phyloP scores from a whole-genome alignment of 2,797 vertebrate genomes.

The Lepilemur septentrionalis region DNA sequence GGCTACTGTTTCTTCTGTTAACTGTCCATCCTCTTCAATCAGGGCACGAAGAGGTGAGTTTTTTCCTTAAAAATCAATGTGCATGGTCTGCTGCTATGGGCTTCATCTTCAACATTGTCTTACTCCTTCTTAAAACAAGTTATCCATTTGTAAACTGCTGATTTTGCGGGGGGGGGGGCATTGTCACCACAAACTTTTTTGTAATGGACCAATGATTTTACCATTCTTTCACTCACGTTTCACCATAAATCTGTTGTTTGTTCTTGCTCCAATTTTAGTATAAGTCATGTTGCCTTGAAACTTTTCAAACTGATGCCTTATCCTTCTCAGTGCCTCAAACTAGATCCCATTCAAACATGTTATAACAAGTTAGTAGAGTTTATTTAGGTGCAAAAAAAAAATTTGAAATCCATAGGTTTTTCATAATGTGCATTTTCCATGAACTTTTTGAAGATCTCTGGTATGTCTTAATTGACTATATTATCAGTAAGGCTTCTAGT shows the following conservation, averaged over 20 bases:
- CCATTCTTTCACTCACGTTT: background rate
- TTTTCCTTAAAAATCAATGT: background rate
- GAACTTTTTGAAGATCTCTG: background rate
- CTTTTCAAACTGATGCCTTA: background rate
- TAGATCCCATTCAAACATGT: background rate
- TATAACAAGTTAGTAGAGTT: background rate
- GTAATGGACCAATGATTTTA: background rate
- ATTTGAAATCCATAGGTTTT: background rate
- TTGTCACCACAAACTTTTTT: background rate
- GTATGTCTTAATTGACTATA: background rate
- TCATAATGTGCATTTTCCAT: background rate
- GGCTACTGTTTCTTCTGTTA: background rate
- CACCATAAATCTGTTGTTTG: background rate
- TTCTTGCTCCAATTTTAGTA: background rate
- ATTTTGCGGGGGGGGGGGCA: background rate
- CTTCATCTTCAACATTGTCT: background rate
- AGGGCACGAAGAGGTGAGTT: background rate
- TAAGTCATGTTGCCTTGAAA: background rate
- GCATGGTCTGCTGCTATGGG: background rate
- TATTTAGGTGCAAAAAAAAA: background rate
- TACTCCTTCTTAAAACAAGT: background rate
- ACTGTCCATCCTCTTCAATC: background rate
- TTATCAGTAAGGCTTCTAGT: background rate
- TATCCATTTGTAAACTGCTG: background rate
- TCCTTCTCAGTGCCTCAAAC: background rate